These are phyloP conservation scores for Girardinichthys multiradiatus DNA, from an alignment of 2,113 vertebrate species.

Conservation along the genomic window DNA sequence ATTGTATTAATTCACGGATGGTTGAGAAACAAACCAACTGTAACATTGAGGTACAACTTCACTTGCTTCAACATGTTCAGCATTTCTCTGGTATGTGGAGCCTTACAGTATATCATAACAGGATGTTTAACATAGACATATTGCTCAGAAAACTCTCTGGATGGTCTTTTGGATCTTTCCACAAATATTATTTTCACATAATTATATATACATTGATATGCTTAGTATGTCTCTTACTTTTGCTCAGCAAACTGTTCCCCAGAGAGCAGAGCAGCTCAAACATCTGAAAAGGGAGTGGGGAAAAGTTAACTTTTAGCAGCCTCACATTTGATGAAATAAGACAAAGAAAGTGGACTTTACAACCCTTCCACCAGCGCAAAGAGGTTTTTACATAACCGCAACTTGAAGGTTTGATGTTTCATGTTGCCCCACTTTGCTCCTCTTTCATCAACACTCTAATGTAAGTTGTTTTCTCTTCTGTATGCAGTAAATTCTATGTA, in stretches of 20 bases:
- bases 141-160: no score
- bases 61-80: no score
- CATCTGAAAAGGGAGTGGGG: slow-evolving; percentile 27
- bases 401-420: slow-evolving; percentile 31
- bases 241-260: not conserved
- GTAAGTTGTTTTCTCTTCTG: not conserved
- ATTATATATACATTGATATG: slow-evolving; percentile 1
- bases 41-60: no score
- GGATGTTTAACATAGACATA: no score
- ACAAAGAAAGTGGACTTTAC: slow-evolving; percentile 60
- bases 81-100: no score
- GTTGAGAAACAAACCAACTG: no score
- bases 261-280: slow-evolving; percentile 7
- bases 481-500: not conserved
- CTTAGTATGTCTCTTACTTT: slow-evolving; percentile 23
- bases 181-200: not conserved
- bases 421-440: slow-evolving; percentile 10
- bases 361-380: slow-evolving; percentile 25
- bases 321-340: slow-evolving; percentile 64
- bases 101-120: no score
- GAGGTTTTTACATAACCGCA: slow-evolving; percentile 49
- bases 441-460: slow-evolving; percentile 9
- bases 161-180: no score
- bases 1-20: no score
- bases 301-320: slow-evolving; percentile 35